Base-by-base conservation (phyloP, 2,113 vertebrate genomes). In the Lasiurus cinereus region DNA sequence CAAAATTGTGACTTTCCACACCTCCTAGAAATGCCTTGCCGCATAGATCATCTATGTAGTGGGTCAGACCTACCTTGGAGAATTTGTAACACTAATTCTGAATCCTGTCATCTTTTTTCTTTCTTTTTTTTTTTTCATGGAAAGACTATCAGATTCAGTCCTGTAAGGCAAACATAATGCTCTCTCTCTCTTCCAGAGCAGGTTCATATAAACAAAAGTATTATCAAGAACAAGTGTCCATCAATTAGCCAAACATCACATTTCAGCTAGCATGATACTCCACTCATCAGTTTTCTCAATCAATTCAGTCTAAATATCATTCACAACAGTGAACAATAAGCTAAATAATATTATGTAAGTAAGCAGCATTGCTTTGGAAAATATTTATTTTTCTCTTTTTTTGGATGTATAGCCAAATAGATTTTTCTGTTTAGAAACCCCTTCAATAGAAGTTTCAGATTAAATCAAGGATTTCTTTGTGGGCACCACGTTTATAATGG, bases 41-140 rank as follows among this genome's bases (percentile, higher is more conserved):
- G 5, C 3, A 31, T 33, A 69, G 3, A 11, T 86, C 39, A 43
- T 80, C 36, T 67, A 31, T 73, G 24, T 46, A 33, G 5, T 70
- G 54, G 33, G 3, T 48, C 79, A 69, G 15, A 54, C 13, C 6
- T 83, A n/a, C 8, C 27, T 76, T 79, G 74, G 29, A 11, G 33
- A 91, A 66, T 90, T 56, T 76, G 8, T 94, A 74, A 73, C 4
- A 27, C 27, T 50, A 83, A 79, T 74, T 95, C 88, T 90, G 66
- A 92, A 83, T 86, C 7, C 31, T 70, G 12, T 24, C 29, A 33
- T 36, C 33, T 74, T 69, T 22, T 56, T 59, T 79, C 62, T 31
- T 56, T 36, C 33, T 74, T 69, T 22, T 56, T 59, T 79, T 69
- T 31, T 56, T 59, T 78, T 5, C 39, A 69, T n/a, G 24, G 39